Evolutionary conservation across 2,797 vertebrate species (phyloP).

Genomic region (Syndactyla subalaris): DNA sequence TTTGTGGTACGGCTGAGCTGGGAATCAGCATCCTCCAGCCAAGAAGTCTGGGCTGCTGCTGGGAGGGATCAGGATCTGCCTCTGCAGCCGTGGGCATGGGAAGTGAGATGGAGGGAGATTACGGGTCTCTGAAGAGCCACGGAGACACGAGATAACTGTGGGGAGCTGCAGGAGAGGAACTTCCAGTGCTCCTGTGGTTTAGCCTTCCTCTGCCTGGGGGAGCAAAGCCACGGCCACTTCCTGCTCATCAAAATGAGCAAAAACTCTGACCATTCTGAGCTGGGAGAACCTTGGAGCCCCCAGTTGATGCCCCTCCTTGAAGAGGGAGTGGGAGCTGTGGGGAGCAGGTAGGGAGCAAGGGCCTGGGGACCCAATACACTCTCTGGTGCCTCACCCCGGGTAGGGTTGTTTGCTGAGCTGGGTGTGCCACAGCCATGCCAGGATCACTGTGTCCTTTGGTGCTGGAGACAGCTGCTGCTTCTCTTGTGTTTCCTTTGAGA

Average conservation of each 20-base stretch:
- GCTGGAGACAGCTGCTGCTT: neutral
- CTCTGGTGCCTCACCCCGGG: fast-evolving
- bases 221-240: fast-evolving
- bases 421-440: fast-evolving
- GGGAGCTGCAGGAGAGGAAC: neutral
- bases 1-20: neutral
- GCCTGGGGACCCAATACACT: fast-evolving
- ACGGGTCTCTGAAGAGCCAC: neutral
- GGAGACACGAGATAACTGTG: fast-evolving
- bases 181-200: neutral
- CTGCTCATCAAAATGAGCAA: neutral
- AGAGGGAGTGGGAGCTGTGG: neutral
- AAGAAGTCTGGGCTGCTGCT: neutral
- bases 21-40: neutral
- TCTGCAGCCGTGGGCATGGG: neutral
- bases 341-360: fast-evolving
- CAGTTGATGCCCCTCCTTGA: neutral
- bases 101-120: neutral
- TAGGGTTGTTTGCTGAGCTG: neutral
- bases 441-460: neutral
- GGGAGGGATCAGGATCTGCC: neutral
- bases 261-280: neutral
- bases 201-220: fast-evolving
- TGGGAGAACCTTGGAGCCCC: neutral
- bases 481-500: neutral